These are phyloP conservation scores for Sceloporus undulatus DNA, from an alignment of 2,113 vertebrate species.

Conservation along the genomic window DNA sequence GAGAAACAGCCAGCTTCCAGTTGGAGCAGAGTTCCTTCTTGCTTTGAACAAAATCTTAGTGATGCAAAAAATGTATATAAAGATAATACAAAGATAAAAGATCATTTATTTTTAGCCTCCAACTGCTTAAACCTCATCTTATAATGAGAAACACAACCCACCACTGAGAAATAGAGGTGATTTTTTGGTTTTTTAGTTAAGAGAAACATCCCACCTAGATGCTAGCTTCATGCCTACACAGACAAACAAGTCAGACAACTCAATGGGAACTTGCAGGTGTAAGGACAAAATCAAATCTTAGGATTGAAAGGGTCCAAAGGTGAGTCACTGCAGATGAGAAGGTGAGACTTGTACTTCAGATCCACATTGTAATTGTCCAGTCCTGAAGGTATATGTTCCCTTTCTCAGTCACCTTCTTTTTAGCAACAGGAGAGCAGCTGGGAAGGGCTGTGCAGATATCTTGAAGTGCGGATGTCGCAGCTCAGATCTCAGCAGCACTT, in stretches of 20 bases:
- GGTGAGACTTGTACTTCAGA: neutral
- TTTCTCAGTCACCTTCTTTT: neutral
- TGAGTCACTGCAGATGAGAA: too few relatives aligned
- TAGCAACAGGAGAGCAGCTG: neutral
- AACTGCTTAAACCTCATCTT: neutral
- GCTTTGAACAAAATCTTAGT: neutral
- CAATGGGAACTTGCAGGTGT: neutral
- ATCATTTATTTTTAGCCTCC: constrained; percentile 2
- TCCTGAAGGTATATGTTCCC: neutral
- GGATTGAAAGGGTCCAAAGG: neutral
- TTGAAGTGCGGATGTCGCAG: too few relatives aligned
- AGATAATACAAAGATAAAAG: neutral
- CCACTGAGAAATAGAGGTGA: rapidly evolving
- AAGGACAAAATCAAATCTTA: too few relatives aligned
- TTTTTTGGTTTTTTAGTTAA: too few relatives aligned
- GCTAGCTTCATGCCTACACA: neutral
- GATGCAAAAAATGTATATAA: neutral
- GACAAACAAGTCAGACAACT: neutral
- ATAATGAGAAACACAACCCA: too few relatives aligned
- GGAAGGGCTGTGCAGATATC: neutral
- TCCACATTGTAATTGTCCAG: too few relatives aligned
- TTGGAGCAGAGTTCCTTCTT: rapidly evolving
- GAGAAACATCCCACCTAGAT: too few relatives aligned
- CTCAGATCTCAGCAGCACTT: neutral
- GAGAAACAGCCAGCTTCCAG: neutral